Base-by-base conservation (phyloP, 2,888 invertebrate genomes). In the Ctenicera cuprea region DNA sequence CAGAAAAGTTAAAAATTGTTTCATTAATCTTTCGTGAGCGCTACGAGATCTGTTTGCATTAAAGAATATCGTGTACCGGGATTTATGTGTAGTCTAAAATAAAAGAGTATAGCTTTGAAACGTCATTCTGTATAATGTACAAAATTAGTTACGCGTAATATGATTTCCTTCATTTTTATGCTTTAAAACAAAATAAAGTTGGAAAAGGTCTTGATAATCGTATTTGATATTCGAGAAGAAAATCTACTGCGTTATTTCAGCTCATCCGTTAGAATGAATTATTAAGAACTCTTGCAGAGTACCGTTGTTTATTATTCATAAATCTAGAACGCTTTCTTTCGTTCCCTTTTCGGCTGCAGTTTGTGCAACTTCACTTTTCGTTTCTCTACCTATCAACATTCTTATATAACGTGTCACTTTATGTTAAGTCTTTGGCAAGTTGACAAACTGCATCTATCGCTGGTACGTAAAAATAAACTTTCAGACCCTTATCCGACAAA, bases 221-320 rank as follows among this genome's bases (percentile, higher is more conserved):
- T 45, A 64, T 71, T 73, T 71, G 74, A 76, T 76, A 76, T 68
- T 74, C 61, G 45, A 62, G 67, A 63, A 67, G 73, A 67, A 69
- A 74, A 74, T 74, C 67, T 67, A 59, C 68, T 63, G 59, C 62
- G 69, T 74, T 74, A 74, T 76, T 74, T 70, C 69, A 74, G 65
- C 63, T 74, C 74, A 71, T 76, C 74, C 76, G 74, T 76, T 74
- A 71, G 65, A 76, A 50, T 76, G 76, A 76, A 76, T 76, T 76
- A 76, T 76, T 76, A 74, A 76, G 64, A 45, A 72, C 59, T 71
- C 54, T 66, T 68, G 54, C 63, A 68, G 71, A 74, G 71, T 69
- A 65, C 74, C 41, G 37, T 69, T 74, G 37, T 76, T 74, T 71
- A 76, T 76, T 76, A 76, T 76, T 76, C 76, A 76, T 76, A 71